phyloP scores from a whole-genome alignment of 2,888 invertebrate species.

The Achlya flavicornis region DNA sequence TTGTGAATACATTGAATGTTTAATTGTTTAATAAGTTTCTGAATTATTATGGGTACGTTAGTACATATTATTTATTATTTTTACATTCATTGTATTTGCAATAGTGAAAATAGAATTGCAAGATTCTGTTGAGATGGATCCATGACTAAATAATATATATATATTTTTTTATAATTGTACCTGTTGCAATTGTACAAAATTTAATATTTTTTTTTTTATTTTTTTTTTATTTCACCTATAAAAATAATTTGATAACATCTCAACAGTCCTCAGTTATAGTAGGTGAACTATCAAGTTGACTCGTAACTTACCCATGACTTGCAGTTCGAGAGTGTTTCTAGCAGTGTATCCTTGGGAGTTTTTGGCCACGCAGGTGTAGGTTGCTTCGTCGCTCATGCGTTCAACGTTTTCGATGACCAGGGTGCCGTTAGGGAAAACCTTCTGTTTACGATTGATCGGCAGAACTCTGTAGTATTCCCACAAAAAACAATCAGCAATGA shows the following conservation, averaged over 20 bases:
- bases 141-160: neutral
- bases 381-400: conserved; percentile 95
- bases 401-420: conserved; percentile 97
- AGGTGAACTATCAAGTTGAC: neutral
- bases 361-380: conserved; percentile 96
- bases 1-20: no score
- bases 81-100: no score
- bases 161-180: no score
- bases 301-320: conserved; percentile 96
- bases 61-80: no score
- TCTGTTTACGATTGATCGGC: conserved; percentile 97
- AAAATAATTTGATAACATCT: neutral
- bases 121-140: neutral
- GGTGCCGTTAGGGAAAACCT: conserved; percentile 96
- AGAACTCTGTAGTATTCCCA: conserved; percentile 84
- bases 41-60: neutral
- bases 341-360: conserved; percentile 96
- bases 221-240: no score
- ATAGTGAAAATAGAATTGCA: neutral
- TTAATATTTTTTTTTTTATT: no score
- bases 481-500: neutral
- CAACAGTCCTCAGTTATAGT: neutral
- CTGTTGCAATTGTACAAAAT: no score
- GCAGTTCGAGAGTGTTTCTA: conserved; percentile 93
- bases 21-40: no score